Base-by-base conservation (phyloP, 2,797 vertebrate species). In the Acanthurus leucopareius region DNA sequence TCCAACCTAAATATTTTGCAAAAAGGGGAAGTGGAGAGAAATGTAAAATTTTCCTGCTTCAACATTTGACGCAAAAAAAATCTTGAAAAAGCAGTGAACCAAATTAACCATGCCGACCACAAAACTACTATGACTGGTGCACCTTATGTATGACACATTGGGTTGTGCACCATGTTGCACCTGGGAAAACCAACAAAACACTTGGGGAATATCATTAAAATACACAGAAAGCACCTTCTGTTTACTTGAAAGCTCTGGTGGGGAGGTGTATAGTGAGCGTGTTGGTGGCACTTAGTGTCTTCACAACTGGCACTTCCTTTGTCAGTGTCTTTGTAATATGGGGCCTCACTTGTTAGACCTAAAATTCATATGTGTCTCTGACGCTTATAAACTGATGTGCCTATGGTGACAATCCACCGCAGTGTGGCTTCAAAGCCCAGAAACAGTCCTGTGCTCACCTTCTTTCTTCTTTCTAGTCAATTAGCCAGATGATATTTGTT, bases 171-270 rank as follows among this genome's bases (percentile, higher is more conserved):
- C 17, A 2, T 2, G 28, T 40, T 22, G 32, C 45, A 77, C 1
- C 40, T 54, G 58, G 19, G 49, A 52, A 62, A 69, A 51, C 2
- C 1, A 7, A 53, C 13, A 0, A n/a, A 13, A 76, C 77, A 62
- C 28, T 40, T 60, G 63, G 17, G 38, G 42, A 62, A 2, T 47
- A 25, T 0, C 19, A 61, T 66, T 11, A 66, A 47, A 86, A 57
- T 65, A 81, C 70, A 6, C 69, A 6, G 63, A 83, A 74, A 85
- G 80, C 5, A n/a, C 70, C 84, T 90, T 85, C 81, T 91, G 90
- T 88, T 89, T 83, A 76, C 61, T 64, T 25, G 40, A 11, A 1
- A 20, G 75, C 40, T 82, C 48, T 45, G 60, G 40, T 0, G 54
- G 67, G 77, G 16, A 47, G 67, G 67, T 58, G 32, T 69, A 19